These are phyloP conservation scores for Tenebrosternarchus preto DNA, from an alignment of 2,113 vertebrate genomes.

Conservation along the genomic window DNA sequence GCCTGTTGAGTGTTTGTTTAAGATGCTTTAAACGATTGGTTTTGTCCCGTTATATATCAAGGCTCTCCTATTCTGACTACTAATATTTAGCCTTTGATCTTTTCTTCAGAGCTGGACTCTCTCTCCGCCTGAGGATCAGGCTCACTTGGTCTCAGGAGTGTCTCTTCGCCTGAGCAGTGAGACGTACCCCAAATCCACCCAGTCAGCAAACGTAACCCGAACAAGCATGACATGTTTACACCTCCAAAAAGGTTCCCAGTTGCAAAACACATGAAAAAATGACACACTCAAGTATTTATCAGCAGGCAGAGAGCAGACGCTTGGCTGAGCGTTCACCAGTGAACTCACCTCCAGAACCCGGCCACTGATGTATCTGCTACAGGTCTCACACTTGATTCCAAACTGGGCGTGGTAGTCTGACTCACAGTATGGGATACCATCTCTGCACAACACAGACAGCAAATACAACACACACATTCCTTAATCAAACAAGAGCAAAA, in stretches of 20 bases:
- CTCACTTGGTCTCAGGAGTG: constrained; percentile 7
- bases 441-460: constrained; percentile 71
- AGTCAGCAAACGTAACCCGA: not conserved
- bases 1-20: constrained; percentile 13
- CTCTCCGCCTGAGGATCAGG: constrained; percentile 11
- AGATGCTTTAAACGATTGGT: constrained; percentile 42
- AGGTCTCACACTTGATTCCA: constrained; percentile 96
- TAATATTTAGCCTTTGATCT: constrained; percentile 56
- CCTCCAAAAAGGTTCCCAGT: no score
- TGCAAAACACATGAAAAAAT: no score
- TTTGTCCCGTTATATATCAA: constrained; percentile 21
- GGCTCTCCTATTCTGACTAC: constrained; percentile 7
- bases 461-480: no score
- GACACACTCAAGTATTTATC: no score
- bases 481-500: not conserved
- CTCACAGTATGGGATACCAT: constrained; percentile 94
- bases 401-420: constrained; percentile 96
- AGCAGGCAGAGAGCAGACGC: not conserved
- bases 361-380: constrained; percentile 95
- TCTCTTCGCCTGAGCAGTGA: not conserved
- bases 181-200: not conserved
- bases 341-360: constrained; percentile 93
- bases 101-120: constrained; percentile 35
- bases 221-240: not conserved
- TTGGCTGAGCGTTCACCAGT: not conserved